Evolutionary conservation across 2,797 vertebrate species (phyloP).

Genomic region (Carapus acus): DNA sequence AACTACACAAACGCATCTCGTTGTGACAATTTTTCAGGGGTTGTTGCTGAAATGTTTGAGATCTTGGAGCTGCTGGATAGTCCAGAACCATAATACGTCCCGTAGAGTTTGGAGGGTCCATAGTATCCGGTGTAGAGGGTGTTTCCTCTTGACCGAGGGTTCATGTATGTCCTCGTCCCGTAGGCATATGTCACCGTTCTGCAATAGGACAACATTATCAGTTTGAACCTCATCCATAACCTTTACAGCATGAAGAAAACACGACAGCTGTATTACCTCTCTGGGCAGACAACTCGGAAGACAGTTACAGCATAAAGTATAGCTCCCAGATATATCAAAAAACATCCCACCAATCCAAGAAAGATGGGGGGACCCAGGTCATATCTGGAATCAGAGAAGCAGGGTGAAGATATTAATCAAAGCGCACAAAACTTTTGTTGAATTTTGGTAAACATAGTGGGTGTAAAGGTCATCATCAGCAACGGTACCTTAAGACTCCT

Average conservation of each 20-base stretch:
- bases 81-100: constrained; percentile 42
- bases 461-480: neutral
- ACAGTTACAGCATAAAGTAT: constrained; percentile 64
- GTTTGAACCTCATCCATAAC: neutral
- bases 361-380: constrained; percentile 67
- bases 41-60: constrained; percentile 59
- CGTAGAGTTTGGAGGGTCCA: constrained; percentile 42
- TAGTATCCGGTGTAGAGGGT: constrained; percentile 60
- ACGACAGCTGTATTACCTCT: constrained; percentile 50
- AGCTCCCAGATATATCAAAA: constrained; percentile 62
- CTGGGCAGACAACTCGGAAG: constrained; percentile 37
- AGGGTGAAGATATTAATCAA: neutral
- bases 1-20: constrained; percentile 72
- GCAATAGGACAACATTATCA: constrained; percentile 15
- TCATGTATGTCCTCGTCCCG: constrained; percentile 45
- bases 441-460: neutral
- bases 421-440: neutral
- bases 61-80: constrained; percentile 45
- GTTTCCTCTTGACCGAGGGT: constrained; percentile 44
- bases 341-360: constrained; percentile 65
- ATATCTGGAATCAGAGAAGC: constrained; percentile 54
- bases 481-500: constrained; percentile 59
- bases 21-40: constrained; percentile 48
- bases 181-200: constrained; percentile 36
- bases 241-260: neutral